phyloP scores from a whole-genome alignment of 2,888 invertebrate species.

The Vandiemenella viatica region DNA sequence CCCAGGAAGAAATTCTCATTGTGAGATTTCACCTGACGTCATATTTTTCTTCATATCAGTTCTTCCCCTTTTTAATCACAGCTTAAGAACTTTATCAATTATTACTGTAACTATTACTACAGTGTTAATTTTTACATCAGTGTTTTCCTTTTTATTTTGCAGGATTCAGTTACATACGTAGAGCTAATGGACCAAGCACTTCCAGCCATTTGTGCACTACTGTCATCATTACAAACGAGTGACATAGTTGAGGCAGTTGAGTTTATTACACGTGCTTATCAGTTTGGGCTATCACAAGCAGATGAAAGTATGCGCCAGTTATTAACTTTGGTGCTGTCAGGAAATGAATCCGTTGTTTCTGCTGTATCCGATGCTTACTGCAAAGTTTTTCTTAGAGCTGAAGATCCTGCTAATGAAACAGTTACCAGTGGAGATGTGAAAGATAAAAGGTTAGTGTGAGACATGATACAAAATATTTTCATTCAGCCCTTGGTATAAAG shows the following conservation, averaged over 20 bases:
- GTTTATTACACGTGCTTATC: neutral
- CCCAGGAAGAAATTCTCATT: too few relatives aligned
- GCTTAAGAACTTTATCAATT: too few relatives aligned
- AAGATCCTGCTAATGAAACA: too few relatives aligned
- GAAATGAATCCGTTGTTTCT: neutral
- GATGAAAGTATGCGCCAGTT: neutral
- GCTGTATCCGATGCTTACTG: neutral
- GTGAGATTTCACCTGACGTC: too few relatives aligned
- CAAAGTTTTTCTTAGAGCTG: too few relatives aligned
- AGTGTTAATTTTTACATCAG: neutral
- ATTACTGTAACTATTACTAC: neutral
- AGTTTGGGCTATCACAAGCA: neutral
- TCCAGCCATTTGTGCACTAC: neutral
- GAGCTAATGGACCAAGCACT: neutral
- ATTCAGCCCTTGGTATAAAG: too few relatives aligned
- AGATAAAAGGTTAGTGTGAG: too few relatives aligned
- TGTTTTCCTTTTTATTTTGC: neutral
- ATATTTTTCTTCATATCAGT: too few relatives aligned
- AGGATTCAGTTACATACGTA: neutral
- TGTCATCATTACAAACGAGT: neutral
- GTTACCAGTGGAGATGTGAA: too few relatives aligned
- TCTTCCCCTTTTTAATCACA: too few relatives aligned
- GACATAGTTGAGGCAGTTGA: neutral
- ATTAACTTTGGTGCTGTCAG: neutral
- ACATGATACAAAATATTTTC: too few relatives aligned